These are phyloP conservation scores for Peromyscus eremicus DNA, from an alignment of 2,797 vertebrate genomes.

Conservation along the genomic window DNA sequence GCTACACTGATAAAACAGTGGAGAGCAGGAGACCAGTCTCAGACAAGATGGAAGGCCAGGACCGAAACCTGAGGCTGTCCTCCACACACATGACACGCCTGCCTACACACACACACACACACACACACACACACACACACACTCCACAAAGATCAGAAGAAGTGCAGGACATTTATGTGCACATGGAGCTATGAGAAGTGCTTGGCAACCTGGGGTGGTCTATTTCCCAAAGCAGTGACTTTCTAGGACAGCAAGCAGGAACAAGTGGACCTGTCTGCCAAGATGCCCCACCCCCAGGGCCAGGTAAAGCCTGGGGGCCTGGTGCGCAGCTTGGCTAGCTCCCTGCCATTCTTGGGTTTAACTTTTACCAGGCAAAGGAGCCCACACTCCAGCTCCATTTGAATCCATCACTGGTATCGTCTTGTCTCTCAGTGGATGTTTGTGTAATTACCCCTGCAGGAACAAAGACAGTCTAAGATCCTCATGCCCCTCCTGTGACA, in stretches of 20 bases:
- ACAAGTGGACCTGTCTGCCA: background rate
- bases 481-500: no score
- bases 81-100: background rate
- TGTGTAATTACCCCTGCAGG: background rate
- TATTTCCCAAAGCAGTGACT: background rate
- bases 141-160: background rate
- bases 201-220: accelerated
- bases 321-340: accelerated
- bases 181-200: background rate
- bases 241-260: background rate
- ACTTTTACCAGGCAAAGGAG: background rate
- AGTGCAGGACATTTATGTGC: background rate
- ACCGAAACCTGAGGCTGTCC: background rate
- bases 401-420: background rate
- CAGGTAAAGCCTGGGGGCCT: background rate
- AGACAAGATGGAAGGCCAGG: background rate
- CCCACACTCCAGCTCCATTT: accelerated
- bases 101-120: background rate
- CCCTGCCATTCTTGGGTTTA: background rate
- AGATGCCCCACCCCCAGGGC: background rate
- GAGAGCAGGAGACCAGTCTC: background rate
- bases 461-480: background rate
- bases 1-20: no score
- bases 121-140: background rate
- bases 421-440: no score